These are phyloP conservation scores for Lepus oiostolus DNA, from an alignment of 2,797 vertebrate species.

Conservation along the genomic window DNA sequence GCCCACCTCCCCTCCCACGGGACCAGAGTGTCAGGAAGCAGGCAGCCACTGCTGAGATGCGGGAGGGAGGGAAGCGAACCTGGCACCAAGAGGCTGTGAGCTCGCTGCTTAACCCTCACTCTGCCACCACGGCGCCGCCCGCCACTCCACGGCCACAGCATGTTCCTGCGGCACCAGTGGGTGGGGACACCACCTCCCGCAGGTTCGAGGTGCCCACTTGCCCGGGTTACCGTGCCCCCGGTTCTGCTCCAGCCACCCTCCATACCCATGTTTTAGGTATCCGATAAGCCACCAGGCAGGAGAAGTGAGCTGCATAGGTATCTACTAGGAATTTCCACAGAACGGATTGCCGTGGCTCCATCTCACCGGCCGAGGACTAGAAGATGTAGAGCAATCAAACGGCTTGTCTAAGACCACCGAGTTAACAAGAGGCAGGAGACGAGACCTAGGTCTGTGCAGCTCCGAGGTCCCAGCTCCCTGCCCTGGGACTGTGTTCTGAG, in stretches of 20 bases:
- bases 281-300: not conserved
- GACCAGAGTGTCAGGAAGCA: conserved; percentile 31
- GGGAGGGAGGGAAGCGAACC: conserved; percentile 47
- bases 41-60: conserved; percentile 24
- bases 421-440: conserved; percentile 39
- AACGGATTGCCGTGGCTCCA: not conserved
- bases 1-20: conserved; percentile 55
- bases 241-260: not conserved
- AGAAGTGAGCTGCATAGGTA: not conserved
- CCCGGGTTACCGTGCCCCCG: not conserved
- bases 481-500: not conserved
- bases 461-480: not conserved
- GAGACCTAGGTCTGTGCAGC: conserved; percentile 52
- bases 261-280: not conserved
- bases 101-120: conserved; percentile 66
- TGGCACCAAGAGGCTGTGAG: conserved; percentile 55
- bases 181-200: not conserved
- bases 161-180: not conserved
- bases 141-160: accelerated
- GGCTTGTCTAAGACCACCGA: conserved; percentile 58
- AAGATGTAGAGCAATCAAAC: conserved; percentile 42
- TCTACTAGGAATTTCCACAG: not conserved
- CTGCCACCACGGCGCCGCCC: not conserved
- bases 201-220: not conserved
- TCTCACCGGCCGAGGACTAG: not conserved